Evolutionary conservation across 1,140 invertebrate genomes (phyloP), one percentile per base, ranked within the genome.

Genomic region (Vanessa atalanta): DNA sequence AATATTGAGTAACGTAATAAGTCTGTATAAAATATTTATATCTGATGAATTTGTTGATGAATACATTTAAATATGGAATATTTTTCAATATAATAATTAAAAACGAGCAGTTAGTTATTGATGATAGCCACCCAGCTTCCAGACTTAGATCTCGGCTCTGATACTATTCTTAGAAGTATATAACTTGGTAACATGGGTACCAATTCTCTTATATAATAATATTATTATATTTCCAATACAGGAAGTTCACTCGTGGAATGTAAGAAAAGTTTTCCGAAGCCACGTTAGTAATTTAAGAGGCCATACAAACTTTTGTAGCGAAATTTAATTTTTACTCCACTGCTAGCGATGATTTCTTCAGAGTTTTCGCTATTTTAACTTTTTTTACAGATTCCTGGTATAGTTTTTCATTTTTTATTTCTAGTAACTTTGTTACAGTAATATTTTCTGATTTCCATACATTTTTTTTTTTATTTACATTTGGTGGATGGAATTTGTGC

Each of bases 291-390:
- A 87, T 87, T 86, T 87, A 83, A 86, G 80, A 81, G 76, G 51
- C 76, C 81, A 79, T 86, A 84, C 70, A 82, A 87, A 88, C 81
- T 87, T 83, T 79, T 83, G 79, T 83, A 84, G 83, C 84, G 74
- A 86, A 85, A 88, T 86, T 83, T 83, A 84, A 82, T 87, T 88
- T 88, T 83, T 86, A 76, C 84, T 84, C 67, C 70, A 66, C 70
- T 77, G 70, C 68, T 60, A 73, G 67, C 68, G 55, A 73, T 37
- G 37, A 76, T 47, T 65, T 68, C 77, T 75, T 55, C 57, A 65
- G 50, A 69, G 23, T 72, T 75, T 72, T 16, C 7, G 9, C 60
- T 48, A 47, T 70, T 63, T 50, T 20, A 65, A 43, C 37, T 43
- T 43, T 73, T 82, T 78, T 78, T 70, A 69, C 61, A 23, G 47